Conservation (phyloP, 64 coral and sea anemone genomes). For the Dendronephthya gigantea region DNA sequence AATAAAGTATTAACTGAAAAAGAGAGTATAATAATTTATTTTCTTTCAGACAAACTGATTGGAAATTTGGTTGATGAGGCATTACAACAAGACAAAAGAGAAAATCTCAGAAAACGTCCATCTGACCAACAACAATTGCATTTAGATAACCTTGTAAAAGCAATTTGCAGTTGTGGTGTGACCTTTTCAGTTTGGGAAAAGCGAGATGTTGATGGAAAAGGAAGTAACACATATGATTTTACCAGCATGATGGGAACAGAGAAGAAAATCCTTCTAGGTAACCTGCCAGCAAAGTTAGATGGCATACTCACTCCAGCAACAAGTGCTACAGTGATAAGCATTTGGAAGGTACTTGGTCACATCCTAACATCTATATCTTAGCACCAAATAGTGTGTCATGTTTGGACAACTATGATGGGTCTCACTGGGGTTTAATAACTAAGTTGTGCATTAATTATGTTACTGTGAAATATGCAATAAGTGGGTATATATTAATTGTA, state of each 20-base stretch:
- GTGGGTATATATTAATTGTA: no score
- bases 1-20: neutral
- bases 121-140: neutral
- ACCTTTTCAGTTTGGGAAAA: neutral
- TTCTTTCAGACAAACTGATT: conserved; percentile 37
- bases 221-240: neutral
- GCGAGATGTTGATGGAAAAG: neutral
- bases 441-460: no score
- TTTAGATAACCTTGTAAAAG: neutral
- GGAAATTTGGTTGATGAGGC: conserved; percentile 27
- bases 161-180: neutral
- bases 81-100: conserved; percentile 9
- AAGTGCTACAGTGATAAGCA: no score
- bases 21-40: neutral
- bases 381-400: no score
- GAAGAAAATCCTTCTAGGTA: neutral
- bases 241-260: neutral
- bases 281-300: neutral
- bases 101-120: conserved; percentile 29
- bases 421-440: no score
- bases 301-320: neutral
- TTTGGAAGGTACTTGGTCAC: no score
- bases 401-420: no score
- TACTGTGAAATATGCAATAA: no score
- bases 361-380: no score